Percentiles rank a stretch among this genome's conserved stretches.
phyloP scores from a whole-genome alignment of 2,797 vertebrate genomes.

The Fistularia commersonii region DNA sequence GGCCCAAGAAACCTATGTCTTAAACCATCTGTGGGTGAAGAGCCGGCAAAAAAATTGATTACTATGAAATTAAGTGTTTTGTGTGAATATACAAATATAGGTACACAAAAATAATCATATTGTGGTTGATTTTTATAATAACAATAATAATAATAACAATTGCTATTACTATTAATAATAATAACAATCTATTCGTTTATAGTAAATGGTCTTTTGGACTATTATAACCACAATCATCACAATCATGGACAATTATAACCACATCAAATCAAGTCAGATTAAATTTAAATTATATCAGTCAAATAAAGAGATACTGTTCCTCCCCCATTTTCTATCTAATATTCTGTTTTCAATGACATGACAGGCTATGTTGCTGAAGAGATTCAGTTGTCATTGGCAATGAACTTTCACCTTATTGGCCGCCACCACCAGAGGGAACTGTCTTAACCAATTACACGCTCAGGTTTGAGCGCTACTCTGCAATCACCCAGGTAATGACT shows the following conservation, averaged over 20 bases:
- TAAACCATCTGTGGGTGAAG: background rate
- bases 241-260: background rate
- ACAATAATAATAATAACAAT: too few relatives aligned
- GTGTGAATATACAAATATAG: too few relatives aligned
- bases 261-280: slow-evolving; percentile 49
- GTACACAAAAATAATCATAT: too few relatives aligned
- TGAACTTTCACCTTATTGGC: slow-evolving; percentile 77
- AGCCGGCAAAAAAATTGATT: background rate
- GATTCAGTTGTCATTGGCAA: slow-evolving; percentile 67
- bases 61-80: too few relatives aligned
- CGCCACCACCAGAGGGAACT: slow-evolving; percentile 68
- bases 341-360: slow-evolving; percentile 65
- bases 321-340: slow-evolving; percentile 42
- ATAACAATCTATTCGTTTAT: background rate
- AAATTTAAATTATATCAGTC: slow-evolving; percentile 56
- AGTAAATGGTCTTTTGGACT: too few relatives aligned
- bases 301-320: slow-evolving; percentile 46
- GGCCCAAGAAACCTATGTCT: slow-evolving; percentile 3
- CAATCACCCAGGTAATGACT: slow-evolving; percentile 72
- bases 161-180: too few relatives aligned
- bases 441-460: slow-evolving; percentile 78
- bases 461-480: slow-evolving; percentile 69
- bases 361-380: slow-evolving; percentile 49
- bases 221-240: background rate
- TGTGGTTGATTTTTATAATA: too few relatives aligned